phyloP scores from a whole-genome alignment of 2,888 invertebrate species.

The Ormyrus thymus region DNA sequence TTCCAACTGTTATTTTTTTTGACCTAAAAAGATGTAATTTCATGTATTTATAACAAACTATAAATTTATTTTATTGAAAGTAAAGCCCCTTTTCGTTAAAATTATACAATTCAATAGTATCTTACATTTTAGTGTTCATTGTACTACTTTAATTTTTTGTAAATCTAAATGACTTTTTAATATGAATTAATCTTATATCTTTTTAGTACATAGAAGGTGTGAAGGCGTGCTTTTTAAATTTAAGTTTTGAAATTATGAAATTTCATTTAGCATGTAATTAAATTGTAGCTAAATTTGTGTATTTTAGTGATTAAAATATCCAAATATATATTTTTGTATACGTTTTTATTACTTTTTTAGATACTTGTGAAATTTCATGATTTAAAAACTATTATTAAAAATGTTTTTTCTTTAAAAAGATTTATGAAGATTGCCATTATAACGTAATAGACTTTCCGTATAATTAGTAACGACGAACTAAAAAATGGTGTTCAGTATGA shows the following conservation, averaged over 20 bases:
- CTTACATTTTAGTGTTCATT: no score
- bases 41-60: no score
- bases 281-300: constrained; percentile 13
- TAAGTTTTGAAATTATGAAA: constrained; percentile 23
- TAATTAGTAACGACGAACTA: neutral
- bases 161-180: no score
- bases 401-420: neutral
- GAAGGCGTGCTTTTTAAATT: neutral
- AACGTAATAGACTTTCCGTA: constrained; percentile 8
- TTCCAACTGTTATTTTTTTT: no score
- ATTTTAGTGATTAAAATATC: neutral
- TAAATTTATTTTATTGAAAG: no score
- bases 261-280: constrained; percentile 16
- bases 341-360: constrained; percentile 8
- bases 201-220: no score
- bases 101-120: no score
- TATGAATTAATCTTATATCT: no score
- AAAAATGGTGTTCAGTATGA: constrained; percentile 25
- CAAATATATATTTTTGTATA: neutral
- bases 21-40: no score
- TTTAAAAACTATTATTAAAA: constrained; percentile 7
- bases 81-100: no score
- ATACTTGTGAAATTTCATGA: constrained; percentile 8
- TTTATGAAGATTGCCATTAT: neutral
- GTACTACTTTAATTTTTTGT: no score